These are phyloP conservation scores for Tursiops truncatus DNA, from an alignment of 2,113 vertebrate genomes.

Conservation along the genomic window DNA sequence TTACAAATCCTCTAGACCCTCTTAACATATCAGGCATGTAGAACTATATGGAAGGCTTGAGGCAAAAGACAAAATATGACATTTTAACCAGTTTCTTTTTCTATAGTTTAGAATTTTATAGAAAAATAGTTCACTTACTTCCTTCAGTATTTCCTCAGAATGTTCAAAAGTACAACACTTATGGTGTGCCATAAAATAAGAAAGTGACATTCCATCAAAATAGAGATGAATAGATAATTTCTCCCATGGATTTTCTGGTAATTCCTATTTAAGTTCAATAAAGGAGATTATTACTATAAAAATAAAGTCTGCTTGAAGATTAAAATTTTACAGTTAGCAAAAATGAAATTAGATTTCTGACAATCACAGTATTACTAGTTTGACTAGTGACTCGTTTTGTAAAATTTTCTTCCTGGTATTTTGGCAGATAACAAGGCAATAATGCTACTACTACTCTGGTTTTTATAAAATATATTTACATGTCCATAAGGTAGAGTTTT, in stretches of 20 bases:
- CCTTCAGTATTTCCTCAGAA: conserved; percentile 57
- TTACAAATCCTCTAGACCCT: background rate
- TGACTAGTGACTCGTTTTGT: background rate
- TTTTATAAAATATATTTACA: conserved; percentile 24
- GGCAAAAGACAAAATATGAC: background rate
- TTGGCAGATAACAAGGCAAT: background rate
- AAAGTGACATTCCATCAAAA: conserved; percentile 88
- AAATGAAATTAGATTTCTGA: background rate
- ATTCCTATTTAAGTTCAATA: conserved; percentile 83
- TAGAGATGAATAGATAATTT: conserved; percentile 86
- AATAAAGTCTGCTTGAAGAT: background rate
- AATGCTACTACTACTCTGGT: background rate
- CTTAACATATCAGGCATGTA: background rate
- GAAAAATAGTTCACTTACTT: conserved; percentile 76
- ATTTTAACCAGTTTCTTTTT: conserved; percentile 41
- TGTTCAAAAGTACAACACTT: conserved; percentile 83
- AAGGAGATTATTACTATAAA: conserved; percentile 44
- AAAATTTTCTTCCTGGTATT: background rate
- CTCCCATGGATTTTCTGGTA: conserved; percentile 82
- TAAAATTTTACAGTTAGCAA: conserved; percentile 37
- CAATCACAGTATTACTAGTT: background rate
- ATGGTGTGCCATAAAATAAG: conserved; percentile 89
- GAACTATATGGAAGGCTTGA: background rate
- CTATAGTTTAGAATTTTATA: conserved; percentile 32
- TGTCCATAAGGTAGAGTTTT: background rate